Evolutionary conservation across 2,888 invertebrate species (phyloP).

Genomic region (Lasioglossum figueresi): DNA sequence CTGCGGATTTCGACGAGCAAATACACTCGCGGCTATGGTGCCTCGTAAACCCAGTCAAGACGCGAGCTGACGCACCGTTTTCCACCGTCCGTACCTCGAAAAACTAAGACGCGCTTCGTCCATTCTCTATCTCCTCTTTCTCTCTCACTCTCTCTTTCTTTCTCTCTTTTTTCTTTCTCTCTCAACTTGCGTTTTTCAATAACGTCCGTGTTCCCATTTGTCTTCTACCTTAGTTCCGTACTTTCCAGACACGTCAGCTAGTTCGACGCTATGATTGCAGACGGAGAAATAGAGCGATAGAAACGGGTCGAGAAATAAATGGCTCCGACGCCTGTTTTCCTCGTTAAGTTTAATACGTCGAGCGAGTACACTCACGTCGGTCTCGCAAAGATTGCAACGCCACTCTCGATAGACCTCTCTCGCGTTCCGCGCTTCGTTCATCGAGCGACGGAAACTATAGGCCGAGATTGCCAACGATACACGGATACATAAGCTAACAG

Average conservation of each 20-base stretch:
- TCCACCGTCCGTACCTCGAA: conserved; percentile 38
- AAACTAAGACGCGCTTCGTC: conserved; percentile 20
- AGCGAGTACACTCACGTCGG: neutral
- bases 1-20: conserved; percentile 76
- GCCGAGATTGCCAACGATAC: neutral
- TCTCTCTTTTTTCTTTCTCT: neutral
- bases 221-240: conserved; percentile 2
- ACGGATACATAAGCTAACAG: neutral
- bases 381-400: neutral
- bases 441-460: neutral
- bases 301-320: neutral
- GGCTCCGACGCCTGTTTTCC: neutral
- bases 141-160: too few relatives aligned
- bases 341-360: conserved; percentile 14
- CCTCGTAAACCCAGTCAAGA: conserved; percentile 73
- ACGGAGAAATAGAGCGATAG: neutral
- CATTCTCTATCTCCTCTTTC: neutral
- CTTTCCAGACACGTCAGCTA: neutral
- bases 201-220: neutral
- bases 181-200: conserved; percentile 16
- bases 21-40: conserved; percentile 75
- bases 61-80: conserved; percentile 68
- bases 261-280: conserved; percentile 6
- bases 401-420: neutral
- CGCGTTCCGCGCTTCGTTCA: neutral